Conservation (phyloP, 2,888 invertebrate species). For the Drosophila nr. perissopoda region DNA sequence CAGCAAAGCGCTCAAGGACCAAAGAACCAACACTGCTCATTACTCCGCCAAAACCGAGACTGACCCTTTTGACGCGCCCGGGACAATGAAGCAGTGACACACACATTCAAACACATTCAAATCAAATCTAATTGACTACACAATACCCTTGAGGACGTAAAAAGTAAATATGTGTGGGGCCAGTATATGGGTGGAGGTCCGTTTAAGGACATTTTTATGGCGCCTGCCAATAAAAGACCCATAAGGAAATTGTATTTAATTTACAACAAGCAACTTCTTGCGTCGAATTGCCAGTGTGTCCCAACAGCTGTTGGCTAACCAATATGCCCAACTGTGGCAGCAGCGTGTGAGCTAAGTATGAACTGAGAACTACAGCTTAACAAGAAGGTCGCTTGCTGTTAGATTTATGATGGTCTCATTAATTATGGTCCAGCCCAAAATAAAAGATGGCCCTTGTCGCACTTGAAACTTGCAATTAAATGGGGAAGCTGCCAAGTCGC, state of each 20-base stretch:
- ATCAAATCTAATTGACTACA: conserved; percentile 37
- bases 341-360: conserved; percentile 15
- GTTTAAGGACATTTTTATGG: background rate
- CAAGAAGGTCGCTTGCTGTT: conserved; percentile 45
- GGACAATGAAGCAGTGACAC: conserved; percentile 33
- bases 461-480: conserved; percentile 73
- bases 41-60: conserved; percentile 33
- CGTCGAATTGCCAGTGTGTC: background rate
- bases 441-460: conserved; percentile 64
- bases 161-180: background rate
- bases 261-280: background rate
- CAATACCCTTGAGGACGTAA: conserved; percentile 26
- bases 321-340: conserved; percentile 27
- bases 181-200: background rate
- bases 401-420: conserved; percentile 78
- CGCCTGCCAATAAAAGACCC: background rate
- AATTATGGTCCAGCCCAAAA: conserved; percentile 67
- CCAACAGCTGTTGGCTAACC: background rate
- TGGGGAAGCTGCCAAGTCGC: conserved; percentile 44
- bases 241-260: background rate
- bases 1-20: conserved; percentile 11
- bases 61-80: conserved; percentile 55
- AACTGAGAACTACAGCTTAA: conserved; percentile 37
- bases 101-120: conserved; percentile 10
- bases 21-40: conserved; percentile 47